Conservation (phyloP, 2,797 vertebrate genomes). For the Paratrypauchen microcephalus region DNA sequence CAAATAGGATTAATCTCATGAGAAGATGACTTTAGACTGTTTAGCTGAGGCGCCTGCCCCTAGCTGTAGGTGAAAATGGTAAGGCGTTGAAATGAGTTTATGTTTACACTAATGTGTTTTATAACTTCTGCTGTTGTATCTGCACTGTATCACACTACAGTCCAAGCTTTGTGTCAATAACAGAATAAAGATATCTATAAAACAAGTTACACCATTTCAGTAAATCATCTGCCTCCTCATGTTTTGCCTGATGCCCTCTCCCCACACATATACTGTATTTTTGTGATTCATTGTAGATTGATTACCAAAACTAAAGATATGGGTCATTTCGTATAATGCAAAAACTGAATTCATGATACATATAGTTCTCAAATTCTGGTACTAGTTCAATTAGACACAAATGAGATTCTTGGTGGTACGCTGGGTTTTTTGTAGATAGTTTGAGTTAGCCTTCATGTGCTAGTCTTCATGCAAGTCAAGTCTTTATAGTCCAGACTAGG, state of each 20-base stretch:
- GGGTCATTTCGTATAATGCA: no score
- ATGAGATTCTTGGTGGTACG: no score
- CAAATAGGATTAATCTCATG: slow-evolving; percentile 52
- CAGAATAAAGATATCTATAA: neutral
- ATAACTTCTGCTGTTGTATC: neutral
- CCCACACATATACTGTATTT: neutral
- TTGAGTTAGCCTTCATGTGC: no score
- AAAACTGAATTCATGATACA: neutral
- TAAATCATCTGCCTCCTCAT: neutral
- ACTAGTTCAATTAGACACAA: no score
- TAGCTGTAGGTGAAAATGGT: slow-evolving; percentile 34
- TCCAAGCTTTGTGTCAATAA: neutral
- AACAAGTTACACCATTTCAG: neutral
- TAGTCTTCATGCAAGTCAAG: no score
- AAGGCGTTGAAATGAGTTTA: slow-evolving; percentile 21
- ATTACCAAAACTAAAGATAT: neutral
- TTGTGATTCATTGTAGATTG: neutral
- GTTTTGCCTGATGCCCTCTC: neutral
- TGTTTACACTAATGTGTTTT: slow-evolving; percentile 12
- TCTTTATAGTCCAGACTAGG: no score
- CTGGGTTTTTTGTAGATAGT: no score
- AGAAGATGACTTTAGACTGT: slow-evolving; percentile 24
- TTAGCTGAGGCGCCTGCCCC: slow-evolving; percentile 37
- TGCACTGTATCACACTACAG: neutral
- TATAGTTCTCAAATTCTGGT: no score